Percentiles rank a stretch among this genome's conserved stretches.
phyloP scores from a whole-genome alignment of 92 coral and sea anemone species.

The Phenganax marumi region DNA sequence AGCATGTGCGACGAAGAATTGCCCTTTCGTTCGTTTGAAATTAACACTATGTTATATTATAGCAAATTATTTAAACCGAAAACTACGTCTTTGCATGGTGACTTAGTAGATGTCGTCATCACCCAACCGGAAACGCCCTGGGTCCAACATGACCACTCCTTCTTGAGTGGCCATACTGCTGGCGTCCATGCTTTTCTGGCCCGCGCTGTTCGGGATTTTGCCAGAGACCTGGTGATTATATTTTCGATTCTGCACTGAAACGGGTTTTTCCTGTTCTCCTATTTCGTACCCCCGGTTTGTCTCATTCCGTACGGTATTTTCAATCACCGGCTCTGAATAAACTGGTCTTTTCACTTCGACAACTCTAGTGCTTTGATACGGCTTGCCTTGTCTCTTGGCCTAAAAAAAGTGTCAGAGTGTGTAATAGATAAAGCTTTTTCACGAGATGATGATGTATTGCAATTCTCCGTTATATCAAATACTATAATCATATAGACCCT shows the following conservation, averaged over 20 bases:
- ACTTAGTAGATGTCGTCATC: constrained; percentile 32
- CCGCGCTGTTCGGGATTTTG: background rate
- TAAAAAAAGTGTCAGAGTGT: background rate
- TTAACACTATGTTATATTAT: background rate
- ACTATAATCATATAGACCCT: too few relatives aligned
- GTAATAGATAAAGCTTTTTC: too few relatives aligned
- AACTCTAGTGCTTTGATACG: background rate
- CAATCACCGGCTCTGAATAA: background rate
- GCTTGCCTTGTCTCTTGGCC: background rate
- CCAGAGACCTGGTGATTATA: background rate
- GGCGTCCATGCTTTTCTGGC: background rate
- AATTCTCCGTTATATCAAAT: too few relatives aligned
- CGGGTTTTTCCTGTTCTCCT: too few relatives aligned
- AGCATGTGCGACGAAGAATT: too few relatives aligned
- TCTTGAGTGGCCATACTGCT: background rate
- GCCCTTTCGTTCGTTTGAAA: too few relatives aligned
- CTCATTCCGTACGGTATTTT: background rate
- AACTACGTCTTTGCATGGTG: background rate
- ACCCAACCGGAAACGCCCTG: constrained; percentile 28
- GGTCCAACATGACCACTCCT: constrained; percentile 30
- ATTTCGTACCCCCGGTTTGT: background rate
- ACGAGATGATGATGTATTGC: too few relatives aligned
- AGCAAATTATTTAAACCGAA: background rate
- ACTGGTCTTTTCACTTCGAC: background rate
- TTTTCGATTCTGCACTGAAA: background rate